Conservation (phyloP, 2,797 vertebrate genomes). For the Philypnodon macrostomus region DNA sequence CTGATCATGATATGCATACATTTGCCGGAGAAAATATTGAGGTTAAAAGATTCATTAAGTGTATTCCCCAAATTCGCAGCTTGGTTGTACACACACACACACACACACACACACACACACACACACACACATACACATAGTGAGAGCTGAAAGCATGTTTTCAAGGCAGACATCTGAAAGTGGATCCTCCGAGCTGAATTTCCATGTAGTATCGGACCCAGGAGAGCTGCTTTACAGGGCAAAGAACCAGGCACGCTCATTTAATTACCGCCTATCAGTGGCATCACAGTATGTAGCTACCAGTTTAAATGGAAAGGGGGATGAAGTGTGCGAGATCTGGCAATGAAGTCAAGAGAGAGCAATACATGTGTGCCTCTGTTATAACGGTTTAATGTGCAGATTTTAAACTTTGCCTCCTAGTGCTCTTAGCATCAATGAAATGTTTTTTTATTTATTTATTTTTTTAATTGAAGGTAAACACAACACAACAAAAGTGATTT, state of each 20-base stretch:
- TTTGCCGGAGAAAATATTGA: slow-evolving; percentile 50
- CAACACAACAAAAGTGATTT: neutral
- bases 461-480: too few species aligned
- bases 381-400: slow-evolving; percentile 28
- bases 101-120: slow-evolving; percentile 9
- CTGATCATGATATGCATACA: slow-evolving; percentile 50
- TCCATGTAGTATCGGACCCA: slow-evolving; percentile 63
- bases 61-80: slow-evolving; percentile 48
- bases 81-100: slow-evolving; percentile 25
- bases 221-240: slow-evolving; percentile 69
- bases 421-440: slow-evolving; percentile 14
- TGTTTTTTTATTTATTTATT: too few species aligned
- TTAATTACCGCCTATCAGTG: slow-evolving; percentile 67
- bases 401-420: slow-evolving; percentile 35
- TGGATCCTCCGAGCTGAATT: slow-evolving; percentile 57
- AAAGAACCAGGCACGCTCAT: slow-evolving; percentile 62
- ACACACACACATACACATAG: neutral
- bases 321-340: slow-evolving; percentile 41
- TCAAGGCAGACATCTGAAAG: slow-evolving; percentile 55
- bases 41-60: slow-evolving; percentile 63
- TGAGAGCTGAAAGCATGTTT: slow-evolving; percentile 44
- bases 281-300: slow-evolving; percentile 58
- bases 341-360: slow-evolving; percentile 38
- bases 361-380: slow-evolving; percentile 16
- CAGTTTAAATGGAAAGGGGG: slow-evolving; percentile 58